Percentiles rank a stretch among this genome's conserved stretches.
phyloP scores from a whole-genome alignment of 2,888 invertebrate species.

The Tyria jacobaeae region DNA sequence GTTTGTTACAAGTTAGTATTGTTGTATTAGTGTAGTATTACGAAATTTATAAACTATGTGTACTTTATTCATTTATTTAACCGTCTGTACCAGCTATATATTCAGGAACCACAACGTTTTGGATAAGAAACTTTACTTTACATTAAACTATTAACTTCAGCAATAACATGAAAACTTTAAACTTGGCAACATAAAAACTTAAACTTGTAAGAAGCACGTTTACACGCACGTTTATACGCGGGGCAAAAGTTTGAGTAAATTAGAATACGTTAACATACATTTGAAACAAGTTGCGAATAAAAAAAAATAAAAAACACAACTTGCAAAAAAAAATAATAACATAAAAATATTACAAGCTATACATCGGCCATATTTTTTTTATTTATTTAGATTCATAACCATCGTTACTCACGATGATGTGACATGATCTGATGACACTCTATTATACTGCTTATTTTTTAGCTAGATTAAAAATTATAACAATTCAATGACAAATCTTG shows the following conservation, averaged over 20 bases:
- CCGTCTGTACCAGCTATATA: constrained; percentile 4
- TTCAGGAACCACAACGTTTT: constrained; percentile 5
- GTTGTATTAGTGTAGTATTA: no score
- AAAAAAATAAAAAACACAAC: no score
- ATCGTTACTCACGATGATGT: no score
- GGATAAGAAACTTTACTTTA: constrained; percentile 7
- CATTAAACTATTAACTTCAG: constrained; percentile 6
- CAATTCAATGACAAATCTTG: no score
- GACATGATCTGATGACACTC: no score
- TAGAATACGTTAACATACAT: not conserved
- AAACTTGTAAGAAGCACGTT: not conserved
- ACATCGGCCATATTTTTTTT: no score
- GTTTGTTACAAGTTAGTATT: no score
- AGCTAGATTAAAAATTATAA: no score
- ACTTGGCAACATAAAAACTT: constrained; percentile 10
- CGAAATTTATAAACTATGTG: not conserved
- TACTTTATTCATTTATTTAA: constrained; percentile 11
- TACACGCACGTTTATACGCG: not conserved
- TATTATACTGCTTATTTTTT: no score
- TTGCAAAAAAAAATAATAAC: no score
- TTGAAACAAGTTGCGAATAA: not conserved
- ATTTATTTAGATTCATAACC: no score
- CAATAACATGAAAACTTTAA: constrained; percentile 11
- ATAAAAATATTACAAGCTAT: no score
- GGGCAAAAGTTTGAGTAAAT: not conserved